Conservation (phyloP, 2,113 vertebrate species). For the Grammomys dolichurus region DNA sequence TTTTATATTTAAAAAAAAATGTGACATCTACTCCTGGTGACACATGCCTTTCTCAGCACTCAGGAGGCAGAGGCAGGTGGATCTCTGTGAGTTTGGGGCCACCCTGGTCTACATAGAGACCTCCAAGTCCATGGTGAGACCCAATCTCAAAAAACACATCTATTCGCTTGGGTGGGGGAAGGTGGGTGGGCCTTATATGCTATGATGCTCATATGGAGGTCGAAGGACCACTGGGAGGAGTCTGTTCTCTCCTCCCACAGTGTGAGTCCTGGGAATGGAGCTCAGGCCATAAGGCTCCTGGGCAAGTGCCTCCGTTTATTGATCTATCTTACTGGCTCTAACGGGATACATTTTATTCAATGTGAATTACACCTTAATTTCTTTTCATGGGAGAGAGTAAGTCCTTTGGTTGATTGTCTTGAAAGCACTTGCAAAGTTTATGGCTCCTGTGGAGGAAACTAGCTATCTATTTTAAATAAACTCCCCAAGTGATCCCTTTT, state of each 20-base stretch:
- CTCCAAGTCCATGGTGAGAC: too few species aligned
- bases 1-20: background rate
- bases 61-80: background rate
- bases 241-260: background rate
- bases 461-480: slow-evolving; percentile 6
- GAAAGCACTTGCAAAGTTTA: background rate
- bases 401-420: background rate
- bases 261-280: background rate
- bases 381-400: background rate
- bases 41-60: background rate
- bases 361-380: background rate
- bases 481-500: background rate
- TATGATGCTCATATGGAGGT: background rate
- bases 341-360: background rate
- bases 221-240: background rate
- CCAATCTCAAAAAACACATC: background rate
- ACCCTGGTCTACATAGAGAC: background rate
- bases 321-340: background rate
- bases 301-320: background rate
- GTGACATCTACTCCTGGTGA: background rate
- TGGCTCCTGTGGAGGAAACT: background rate
- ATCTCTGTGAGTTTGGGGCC: background rate
- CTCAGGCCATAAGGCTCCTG: background rate
- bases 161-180: background rate
- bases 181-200: background rate